A percentile compares a stretch with the other conserved stretches of the same genome.
These are phyloP conservation scores for Leucoraja erinaceus DNA, from an alignment of 2,113 vertebrate genomes.

Conservation along the genomic window DNA sequence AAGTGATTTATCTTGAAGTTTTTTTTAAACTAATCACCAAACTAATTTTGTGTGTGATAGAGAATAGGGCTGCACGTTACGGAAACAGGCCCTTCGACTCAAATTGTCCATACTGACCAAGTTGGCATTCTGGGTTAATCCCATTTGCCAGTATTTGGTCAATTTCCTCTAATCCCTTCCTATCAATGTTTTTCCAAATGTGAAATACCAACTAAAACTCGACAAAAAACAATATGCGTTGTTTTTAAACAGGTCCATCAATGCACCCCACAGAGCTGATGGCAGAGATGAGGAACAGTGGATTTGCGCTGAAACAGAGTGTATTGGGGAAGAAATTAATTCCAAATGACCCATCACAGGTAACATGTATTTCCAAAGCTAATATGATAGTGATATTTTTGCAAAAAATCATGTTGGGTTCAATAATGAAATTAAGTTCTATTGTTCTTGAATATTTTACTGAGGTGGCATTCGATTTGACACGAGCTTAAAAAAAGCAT, in stretches of 20 bases:
- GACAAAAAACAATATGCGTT: slow-evolving; percentile 84
- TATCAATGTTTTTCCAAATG: slow-evolving; percentile 43
- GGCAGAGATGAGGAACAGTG: slow-evolving; percentile 99
- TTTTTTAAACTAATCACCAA: slow-evolving; percentile 91
- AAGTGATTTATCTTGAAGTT: slow-evolving; percentile 96
- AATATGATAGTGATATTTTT: slow-evolving; percentile 54
- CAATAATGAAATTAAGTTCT: background rate
- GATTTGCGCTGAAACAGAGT: slow-evolving; percentile 98
- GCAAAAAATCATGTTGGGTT: background rate
- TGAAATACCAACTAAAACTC: slow-evolving; percentile 76
- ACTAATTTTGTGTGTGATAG: slow-evolving; percentile 60
- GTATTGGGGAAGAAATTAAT: slow-evolving; percentile 93
- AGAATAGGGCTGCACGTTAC: too few relatives aligned
- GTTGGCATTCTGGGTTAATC: too few relatives aligned
- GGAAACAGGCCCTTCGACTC: too few relatives aligned
- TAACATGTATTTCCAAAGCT: slow-evolving; percentile 67
- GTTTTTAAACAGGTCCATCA: slow-evolving; percentile 96
- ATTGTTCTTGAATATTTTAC: background rate
- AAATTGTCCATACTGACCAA: too few relatives aligned
- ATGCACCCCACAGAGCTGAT: slow-evolving; percentile 99
- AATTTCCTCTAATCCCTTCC: too few relatives aligned
- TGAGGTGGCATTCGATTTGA: background rate
- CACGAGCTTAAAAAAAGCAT: background rate
- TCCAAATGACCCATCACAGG: slow-evolving; percentile 91
- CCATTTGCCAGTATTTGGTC: too few relatives aligned